Evolutionary conservation across 1,140 invertebrate genomes (phyloP), one percentile per base, ranked within the genome.

Genomic region (Dreissena rostriformis): DNA sequence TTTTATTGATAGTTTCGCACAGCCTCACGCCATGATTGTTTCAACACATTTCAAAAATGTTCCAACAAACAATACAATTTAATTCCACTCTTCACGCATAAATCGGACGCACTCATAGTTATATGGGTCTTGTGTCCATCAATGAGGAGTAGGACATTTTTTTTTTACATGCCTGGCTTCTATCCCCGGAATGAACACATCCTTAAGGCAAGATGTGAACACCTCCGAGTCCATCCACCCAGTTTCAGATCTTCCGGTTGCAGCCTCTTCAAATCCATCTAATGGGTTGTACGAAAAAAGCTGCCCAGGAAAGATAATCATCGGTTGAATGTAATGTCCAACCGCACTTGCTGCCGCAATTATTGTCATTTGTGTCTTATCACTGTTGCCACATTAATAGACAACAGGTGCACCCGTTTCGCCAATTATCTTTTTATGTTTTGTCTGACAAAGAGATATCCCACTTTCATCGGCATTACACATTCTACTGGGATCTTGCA

Each of bases 121-220:
- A 74, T 19, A 61, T 82, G 72, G 8, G 70, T 86, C 12, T 14
- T 55, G 65, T 86, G 84, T 17, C 78, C 77, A 75, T 85, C 76
- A 29, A 85, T 57, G 28, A 81, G 24, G 1, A 85, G 24, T 12
- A 85, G 49, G 7, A 77, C 61, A 39, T 17, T 55, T 49, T 52
- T 63, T n/a, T 51, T 77, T 63, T 4, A 77, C 74, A 11, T 77
- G 74, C 22, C 74, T 28, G 14, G 28, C 49, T 17, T 78, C 76
- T 24, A 78, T 68, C 49, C 53, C 29, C 28, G 76, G 74, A n/a
- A 77, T 51, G 28, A 77, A 77, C 4, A 77, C 61, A 49, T 49
- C 29, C 29, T 77, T n/a, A 1, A 77, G 29, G 57, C 74, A 77
- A 1, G 19, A n/a, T 17, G 26, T 61, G 49, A 77, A 77, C 14